Evolutionary conservation across 2,888 invertebrate species (phyloP).

Genomic region (Leucozona laternaria): DNA sequence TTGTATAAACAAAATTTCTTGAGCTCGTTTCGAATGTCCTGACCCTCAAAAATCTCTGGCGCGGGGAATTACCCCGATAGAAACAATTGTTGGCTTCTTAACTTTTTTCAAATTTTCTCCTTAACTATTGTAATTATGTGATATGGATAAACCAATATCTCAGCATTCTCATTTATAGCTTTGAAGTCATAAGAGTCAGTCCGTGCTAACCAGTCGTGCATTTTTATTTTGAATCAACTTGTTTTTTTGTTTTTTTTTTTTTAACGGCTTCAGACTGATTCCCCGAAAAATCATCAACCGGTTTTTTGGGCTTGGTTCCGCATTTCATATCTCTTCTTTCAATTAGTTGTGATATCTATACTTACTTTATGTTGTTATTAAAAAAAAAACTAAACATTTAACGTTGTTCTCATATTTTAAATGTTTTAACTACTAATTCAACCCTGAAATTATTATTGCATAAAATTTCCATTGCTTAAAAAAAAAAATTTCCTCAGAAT

Average conservation of each 20-base stretch:
- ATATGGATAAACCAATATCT: too few species aligned
- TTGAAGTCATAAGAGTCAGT: background rate
- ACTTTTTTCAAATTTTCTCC: too few species aligned
- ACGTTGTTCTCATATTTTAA: background rate
- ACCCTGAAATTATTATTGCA: constrained; percentile 33
- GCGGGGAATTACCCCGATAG: too few species aligned
- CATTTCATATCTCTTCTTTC: background rate
- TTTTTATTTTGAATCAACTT: background rate
- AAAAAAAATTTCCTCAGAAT: background rate
- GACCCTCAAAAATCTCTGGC: too few species aligned
- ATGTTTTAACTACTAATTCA: background rate
- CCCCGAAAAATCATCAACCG: background rate
- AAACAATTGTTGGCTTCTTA: too few species aligned
- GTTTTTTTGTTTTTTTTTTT: background rate
- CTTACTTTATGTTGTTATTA: background rate
- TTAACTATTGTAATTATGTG: too few species aligned
- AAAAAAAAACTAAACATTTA: background rate
- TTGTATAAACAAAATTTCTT: too few species aligned
- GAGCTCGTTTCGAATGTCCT: too few species aligned
- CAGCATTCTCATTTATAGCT: too few species aligned
- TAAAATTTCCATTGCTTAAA: constrained; percentile 14
- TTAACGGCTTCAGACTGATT: background rate
- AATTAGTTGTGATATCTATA: background rate
- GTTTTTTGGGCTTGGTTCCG: background rate
- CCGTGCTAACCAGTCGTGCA: background rate